Conservation (phyloP, 2,113 vertebrate species). For the Tachycineta bicolor region DNA sequence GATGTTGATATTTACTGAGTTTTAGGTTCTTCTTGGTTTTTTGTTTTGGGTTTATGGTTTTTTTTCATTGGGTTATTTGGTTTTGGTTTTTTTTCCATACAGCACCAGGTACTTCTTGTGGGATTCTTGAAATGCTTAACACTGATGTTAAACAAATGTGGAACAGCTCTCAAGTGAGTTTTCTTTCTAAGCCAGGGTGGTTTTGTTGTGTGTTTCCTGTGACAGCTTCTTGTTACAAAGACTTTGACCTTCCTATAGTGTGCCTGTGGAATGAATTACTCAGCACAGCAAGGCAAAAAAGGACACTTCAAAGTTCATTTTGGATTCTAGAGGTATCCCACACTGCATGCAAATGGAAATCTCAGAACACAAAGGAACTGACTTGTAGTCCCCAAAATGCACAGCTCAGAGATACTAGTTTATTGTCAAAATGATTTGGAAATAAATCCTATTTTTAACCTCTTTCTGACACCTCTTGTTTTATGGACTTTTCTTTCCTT, state of each 20-base stretch:
- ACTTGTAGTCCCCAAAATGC: background rate
- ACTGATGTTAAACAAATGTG: background rate
- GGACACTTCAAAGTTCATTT: background rate
- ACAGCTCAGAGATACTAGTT: constrained; percentile 2
- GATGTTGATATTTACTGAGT: background rate
- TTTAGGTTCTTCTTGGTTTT: background rate
- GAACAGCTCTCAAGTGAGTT: background rate
- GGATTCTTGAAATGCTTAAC: background rate
- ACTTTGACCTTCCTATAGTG: background rate
- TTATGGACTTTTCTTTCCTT: background rate
- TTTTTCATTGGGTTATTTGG: background rate
- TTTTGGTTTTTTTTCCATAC: background rate
- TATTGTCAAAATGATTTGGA: constrained; percentile 40
- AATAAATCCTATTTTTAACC: constrained; percentile 65
- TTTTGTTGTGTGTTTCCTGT: background rate
- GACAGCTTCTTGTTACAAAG: background rate
- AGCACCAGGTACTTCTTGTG: background rate
- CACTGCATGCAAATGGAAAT: background rate
- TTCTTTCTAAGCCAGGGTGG: background rate
- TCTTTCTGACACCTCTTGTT: constrained; percentile 14
- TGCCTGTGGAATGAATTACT: constrained; percentile 9
- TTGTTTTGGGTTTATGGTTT: background rate
- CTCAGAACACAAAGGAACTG: background rate
- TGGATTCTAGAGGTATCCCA: background rate
- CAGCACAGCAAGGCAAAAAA: constrained; percentile 19